Base-by-base conservation (phyloP, 2,888 invertebrate species). In the Hesperia comma region DNA sequence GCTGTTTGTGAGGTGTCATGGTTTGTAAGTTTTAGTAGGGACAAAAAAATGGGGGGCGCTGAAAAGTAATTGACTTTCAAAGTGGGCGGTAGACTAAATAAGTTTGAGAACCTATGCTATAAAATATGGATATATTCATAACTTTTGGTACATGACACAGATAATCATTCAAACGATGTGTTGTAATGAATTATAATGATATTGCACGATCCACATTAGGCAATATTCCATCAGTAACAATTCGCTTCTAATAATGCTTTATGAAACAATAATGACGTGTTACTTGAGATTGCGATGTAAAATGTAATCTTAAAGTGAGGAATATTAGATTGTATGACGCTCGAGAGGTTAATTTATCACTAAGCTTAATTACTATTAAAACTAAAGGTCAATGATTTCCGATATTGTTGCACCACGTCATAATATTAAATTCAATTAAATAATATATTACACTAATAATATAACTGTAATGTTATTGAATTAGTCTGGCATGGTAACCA, bases 201-300 rank as follows among this genome's bases (percentile, higher is more conserved):
- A 64, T 53, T 64, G 51, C 57, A 58, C 46, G 61, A 26, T 61
- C 61, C 51, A 58, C 51, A 53, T 58, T 56, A 56, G 56, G 37
- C 37, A 63, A 63, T 37, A n/a, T 63, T 56, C 53, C 56, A 49
- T 56, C 63, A 63, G 12, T 19, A 15, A n/a, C 8, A 0, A 32
- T 33, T 53, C 53, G 6, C 19, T 49, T 12, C 33, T 56, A 40
- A 54, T 56, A 40, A 54, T 46, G 55, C 14, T 33, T 56, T 46
- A 32, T 19, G 40, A 17, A 21, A 53, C 32, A 7, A 56, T 63
- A 56, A 63, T 63, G 46, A 56, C 56, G 37, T 14, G 32, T 56
- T 43, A 19, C 21, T 19, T 12, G 43, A 63, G 55, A 54, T 62
- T 55, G 43, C 54, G 46, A 15, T 60, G n/a, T n/a, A n/a, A n/a